Evolutionary conservation across 2,113 vertebrate genomes (phyloP).

Genomic region (Muntiacus muntjak): DNA sequence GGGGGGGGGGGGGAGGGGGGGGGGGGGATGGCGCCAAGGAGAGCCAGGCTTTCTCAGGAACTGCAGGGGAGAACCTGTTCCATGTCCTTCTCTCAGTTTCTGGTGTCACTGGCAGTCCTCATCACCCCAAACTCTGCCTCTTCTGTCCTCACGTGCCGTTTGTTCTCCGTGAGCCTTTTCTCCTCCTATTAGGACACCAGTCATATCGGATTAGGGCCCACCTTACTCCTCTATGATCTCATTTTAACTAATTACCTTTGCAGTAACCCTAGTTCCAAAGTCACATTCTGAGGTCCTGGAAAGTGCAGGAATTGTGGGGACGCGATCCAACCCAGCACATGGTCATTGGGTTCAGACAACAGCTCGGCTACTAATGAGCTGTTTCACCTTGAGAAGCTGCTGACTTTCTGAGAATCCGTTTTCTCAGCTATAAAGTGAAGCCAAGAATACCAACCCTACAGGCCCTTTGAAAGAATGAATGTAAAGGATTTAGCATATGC

Average conservation of each 20-base stretch:
- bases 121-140: neutral
- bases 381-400: neutral
- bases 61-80: neutral
- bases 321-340: neutral
- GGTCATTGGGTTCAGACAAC: neutral
- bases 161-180: neutral
- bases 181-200: neutral
- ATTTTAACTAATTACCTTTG: neutral
- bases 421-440: neutral
- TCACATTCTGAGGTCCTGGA: neutral
- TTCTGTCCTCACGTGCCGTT: accelerated
- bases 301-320: neutral
- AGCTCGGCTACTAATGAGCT: neutral
- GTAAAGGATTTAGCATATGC: neutral
- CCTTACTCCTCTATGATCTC: neutral
- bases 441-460: too few relatives aligned
- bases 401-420: neutral
- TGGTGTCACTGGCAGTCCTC: neutral
- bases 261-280: neutral
- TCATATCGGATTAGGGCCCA: neutral
- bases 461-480: neutral
- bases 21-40: neutral
- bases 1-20: neutral
- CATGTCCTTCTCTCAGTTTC: neutral
- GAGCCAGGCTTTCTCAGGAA: neutral